Evolutionary conservation across 2,113 vertebrate species (phyloP).

Genomic region (Lepisosteus osseus): DNA sequence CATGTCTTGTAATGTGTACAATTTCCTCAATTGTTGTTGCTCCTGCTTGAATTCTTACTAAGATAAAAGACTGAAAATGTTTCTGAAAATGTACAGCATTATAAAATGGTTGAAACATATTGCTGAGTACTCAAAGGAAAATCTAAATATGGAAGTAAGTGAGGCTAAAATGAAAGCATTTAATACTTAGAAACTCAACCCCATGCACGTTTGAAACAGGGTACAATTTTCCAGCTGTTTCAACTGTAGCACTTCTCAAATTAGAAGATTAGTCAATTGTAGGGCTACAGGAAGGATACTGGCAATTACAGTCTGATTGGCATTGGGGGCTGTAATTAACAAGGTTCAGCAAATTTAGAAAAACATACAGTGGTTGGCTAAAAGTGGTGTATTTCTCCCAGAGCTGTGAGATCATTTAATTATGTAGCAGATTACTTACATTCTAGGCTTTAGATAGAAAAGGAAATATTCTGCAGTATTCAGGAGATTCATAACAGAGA

Average conservation of each 20-base stretch:
- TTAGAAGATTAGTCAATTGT: conserved; percentile 78
- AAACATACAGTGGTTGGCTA: conserved; percentile 40
- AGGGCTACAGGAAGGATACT: conserved; percentile 75
- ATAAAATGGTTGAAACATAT: too few species aligned
- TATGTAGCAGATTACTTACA: not conserved
- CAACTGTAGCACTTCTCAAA: conserved; percentile 64
- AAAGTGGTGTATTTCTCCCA: not conserved
- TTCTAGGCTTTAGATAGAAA: conserved; percentile 12
- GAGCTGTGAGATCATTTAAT: conserved; percentile 12
- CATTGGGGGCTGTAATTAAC: conserved; percentile 73
- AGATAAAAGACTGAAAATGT: too few species aligned
- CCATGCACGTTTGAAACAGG: conserved; percentile 54
- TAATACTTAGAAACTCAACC: conserved; percentile 17
- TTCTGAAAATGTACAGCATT: too few species aligned
- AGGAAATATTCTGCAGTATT: not conserved
- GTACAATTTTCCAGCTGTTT: conserved; percentile 71
- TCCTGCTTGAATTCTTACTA: too few species aligned
- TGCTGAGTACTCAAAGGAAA: too few species aligned
- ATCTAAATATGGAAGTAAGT: too few species aligned
- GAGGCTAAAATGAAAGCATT: too few species aligned
- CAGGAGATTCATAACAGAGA: not conserved
- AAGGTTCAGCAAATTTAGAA: conserved; percentile 48
- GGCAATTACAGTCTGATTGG: conserved; percentile 81
- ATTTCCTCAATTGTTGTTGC: too few species aligned
- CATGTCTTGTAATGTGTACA: too few species aligned